Evolutionary conservation across 2,888 invertebrate species (phyloP).

Genomic region (Mesorhabditis belari): DNA sequence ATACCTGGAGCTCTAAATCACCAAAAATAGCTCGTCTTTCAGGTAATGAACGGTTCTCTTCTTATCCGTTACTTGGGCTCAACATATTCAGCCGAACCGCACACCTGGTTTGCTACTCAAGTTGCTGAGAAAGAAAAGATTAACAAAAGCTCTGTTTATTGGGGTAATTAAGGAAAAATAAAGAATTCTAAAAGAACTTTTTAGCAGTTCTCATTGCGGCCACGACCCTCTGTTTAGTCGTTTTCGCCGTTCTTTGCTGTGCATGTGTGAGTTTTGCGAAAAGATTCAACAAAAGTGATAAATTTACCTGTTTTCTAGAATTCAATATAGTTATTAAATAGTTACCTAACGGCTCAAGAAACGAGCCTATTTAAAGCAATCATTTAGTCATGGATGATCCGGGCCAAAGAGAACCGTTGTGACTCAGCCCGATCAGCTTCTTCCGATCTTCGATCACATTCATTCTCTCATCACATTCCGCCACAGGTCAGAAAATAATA

Average conservation of each 20-base stretch:
- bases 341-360: neutral
- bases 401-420: neutral
- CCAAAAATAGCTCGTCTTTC: neutral
- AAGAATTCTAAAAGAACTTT: neutral
- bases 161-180: neutral
- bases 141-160: conserved; percentile 5
- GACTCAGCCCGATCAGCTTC: neutral
- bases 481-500: neutral
- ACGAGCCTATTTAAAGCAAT: neutral
- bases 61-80: conserved; percentile 18
- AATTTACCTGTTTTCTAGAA: neutral
- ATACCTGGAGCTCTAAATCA: neutral
- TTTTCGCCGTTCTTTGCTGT: conserved; percentile 24
- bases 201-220: conserved; percentile 28
- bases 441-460: neutral
- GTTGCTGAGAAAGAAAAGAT: conserved; percentile 9
- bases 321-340: neutral
- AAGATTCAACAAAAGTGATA: neutral
- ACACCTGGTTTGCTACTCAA: conserved; percentile 25
- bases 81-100: conserved; percentile 30
- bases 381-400: neutral
- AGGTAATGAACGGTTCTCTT: conserved; percentile 18
- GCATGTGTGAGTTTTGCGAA: conserved; percentile 27
- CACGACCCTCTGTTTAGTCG: conserved; percentile 21
- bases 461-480: neutral